Evolutionary conservation across 1,140 invertebrate species (phyloP), one percentile per base, ranked within the genome.

Genomic region (Euwallacea similis): DNA sequence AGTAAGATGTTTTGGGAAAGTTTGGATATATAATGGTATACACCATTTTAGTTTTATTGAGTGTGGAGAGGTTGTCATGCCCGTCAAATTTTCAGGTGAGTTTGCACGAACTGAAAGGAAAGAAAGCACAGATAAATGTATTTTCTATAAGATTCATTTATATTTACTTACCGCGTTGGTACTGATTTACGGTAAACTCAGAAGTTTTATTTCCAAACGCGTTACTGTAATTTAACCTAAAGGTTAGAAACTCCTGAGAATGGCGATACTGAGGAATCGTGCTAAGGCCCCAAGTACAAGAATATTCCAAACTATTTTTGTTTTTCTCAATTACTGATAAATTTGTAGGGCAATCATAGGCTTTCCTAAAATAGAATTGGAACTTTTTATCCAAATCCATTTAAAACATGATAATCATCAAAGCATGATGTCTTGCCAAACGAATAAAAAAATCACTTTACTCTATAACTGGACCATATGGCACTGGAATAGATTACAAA

Each of bases 231-330:
- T 58, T 83, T 8, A 91, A 62, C 4, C 82, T 78, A 63, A 91
- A 87, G 54, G 80, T 82, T 74, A 86, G 89, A 67, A 81, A 78
- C 44, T 84, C 80, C 69, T 88, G 85, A 0, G 83, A 79, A 74
- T 87, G 87, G 68, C 88, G 83, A 74, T 91, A 90, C 64, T 84
- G 83, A 8, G 89, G 89, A 50, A 78, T 75, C 11, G 87, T 88
- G 1, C 69, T 78, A 2, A 83, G 79, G 73, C 83, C 84, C 88
- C 88, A 90, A 15, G 81, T 75, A 76, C 86, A 85, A 15, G 70
- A 81, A 72, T 85, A 81, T 46, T 73, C 21, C 1, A 33, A 33
- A 33, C 1, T 4, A 33, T 33, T 33, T 33, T 33, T 4, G 4
- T 4, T 33, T 33, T 33, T 33, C 21, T 33, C 21, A 33, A 33